Evolutionary conservation across 1,140 invertebrate species (phyloP).

Genomic region (Paraescarpia echinospica): DNA sequence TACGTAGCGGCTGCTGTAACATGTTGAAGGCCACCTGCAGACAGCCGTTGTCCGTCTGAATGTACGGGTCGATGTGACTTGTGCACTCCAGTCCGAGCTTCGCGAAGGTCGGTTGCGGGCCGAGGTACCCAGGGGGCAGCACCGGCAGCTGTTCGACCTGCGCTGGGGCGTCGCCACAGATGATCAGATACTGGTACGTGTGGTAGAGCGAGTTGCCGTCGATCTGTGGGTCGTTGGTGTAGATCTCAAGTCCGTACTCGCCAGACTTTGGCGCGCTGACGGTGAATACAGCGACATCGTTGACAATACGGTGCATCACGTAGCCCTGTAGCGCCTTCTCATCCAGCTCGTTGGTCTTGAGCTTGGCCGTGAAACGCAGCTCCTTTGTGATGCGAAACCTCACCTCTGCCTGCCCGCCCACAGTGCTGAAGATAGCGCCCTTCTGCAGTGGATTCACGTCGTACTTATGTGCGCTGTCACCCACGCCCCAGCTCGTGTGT

Average conservation of each 20-base stretch:
- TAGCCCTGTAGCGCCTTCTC: conserved; percentile 53
- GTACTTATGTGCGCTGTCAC: conserved; percentile 36
- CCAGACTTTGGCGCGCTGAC: conserved; percentile 51
- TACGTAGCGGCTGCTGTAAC: conserved; percentile 42
- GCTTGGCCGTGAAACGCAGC: conserved; percentile 57
- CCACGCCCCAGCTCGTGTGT: conserved; percentile 54
- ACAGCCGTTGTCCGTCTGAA: conserved; percentile 48
- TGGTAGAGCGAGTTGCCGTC: conserved; percentile 56
- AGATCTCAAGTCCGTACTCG: conserved; percentile 58
- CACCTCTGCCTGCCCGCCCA: conserved; percentile 32
- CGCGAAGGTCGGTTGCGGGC: conserved; percentile 52
- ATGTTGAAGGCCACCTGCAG: conserved; percentile 47
- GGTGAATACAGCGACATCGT: conserved; percentile 55
- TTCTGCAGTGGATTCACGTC: conserved; percentile 51
- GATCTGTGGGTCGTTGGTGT: conserved; percentile 54
- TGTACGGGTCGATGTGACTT: conserved; percentile 53
- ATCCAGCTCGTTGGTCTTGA: conserved; percentile 47
- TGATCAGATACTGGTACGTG: conserved; percentile 54
- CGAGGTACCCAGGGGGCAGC: conserved; percentile 54
- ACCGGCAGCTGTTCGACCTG: conserved; percentile 47
- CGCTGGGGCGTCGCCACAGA: conserved; percentile 51
- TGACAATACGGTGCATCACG: conserved; percentile 52
- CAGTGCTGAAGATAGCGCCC: conserved; percentile 47
- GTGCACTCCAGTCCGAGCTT: conserved; percentile 47
- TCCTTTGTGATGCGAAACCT: conserved; percentile 37